These are phyloP conservation scores for Cathartes aura DNA, from an alignment of 2,113 vertebrate species.

Conservation along the genomic window DNA sequence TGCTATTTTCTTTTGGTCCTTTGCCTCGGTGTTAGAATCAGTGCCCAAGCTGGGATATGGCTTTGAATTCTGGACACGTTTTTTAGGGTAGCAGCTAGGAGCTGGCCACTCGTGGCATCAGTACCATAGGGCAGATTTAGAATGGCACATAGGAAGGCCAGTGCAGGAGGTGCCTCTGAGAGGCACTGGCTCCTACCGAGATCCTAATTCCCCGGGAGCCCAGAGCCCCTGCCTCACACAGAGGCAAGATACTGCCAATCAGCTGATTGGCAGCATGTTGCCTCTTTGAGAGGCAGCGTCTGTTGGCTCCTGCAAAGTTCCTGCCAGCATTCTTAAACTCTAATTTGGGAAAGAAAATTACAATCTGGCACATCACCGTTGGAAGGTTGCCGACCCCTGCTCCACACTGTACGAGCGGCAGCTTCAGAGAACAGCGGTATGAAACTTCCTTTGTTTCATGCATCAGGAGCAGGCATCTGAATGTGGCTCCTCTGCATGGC, in stretches of 20 bases:
- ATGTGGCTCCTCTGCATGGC: not conserved
- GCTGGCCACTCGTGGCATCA: not conserved
- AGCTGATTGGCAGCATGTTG: slow-evolving; percentile 69
- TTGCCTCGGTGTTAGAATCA: not conserved
- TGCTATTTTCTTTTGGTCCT: not conserved
- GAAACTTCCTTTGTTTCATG: not conserved
- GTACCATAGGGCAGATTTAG: not conserved
- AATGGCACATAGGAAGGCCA: not conserved
- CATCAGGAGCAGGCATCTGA: not conserved
- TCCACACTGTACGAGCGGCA: not conserved
- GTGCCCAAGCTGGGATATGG: not conserved
- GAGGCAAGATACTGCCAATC: slow-evolving; percentile 66
- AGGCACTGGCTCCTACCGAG: not conserved
- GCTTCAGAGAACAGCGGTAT: not conserved
- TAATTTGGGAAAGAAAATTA: slow-evolving; percentile 71
- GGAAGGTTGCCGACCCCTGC: slow-evolving; percentile 71
- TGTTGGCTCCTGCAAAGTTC: slow-evolving; percentile 68
- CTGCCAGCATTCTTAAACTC: slow-evolving; percentile 73
- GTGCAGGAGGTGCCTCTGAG: not conserved
- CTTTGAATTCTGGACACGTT: not conserved
- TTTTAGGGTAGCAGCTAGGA: not conserved
- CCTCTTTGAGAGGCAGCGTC: slow-evolving; percentile 66
- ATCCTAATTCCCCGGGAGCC: not conserved
- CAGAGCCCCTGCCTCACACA: slow-evolving; percentile 46
- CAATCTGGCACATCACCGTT: slow-evolving; percentile 65